Evolutionary conservation across 2,888 invertebrate species (phyloP).

Genomic region (Mesorhabditis spiculigera): DNA sequence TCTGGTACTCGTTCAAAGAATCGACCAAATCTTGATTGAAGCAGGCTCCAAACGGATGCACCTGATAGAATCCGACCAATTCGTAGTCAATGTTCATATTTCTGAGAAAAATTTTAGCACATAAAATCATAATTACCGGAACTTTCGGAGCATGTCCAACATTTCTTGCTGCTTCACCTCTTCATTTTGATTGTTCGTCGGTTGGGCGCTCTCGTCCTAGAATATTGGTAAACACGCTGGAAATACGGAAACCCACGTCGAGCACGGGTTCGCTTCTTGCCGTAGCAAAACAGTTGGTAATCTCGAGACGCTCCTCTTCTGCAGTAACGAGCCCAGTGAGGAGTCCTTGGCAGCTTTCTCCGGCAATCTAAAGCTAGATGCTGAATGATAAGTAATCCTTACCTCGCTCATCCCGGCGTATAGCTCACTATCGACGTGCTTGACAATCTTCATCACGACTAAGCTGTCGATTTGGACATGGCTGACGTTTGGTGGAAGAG

Average conservation of each 20-base stretch:
- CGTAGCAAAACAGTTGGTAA: slow-evolving; percentile 58
- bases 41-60: slow-evolving; percentile 88
- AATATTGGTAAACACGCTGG: background rate
- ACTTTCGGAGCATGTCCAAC: slow-evolving; percentile 55
- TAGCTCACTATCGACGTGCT: slow-evolving; percentile 57
- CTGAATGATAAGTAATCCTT: background rate
- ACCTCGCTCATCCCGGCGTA: slow-evolving; percentile 56
- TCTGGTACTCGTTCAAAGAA: slow-evolving; percentile 96
- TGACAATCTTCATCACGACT: slow-evolving; percentile 56
- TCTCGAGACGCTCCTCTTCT: slow-evolving; percentile 54
- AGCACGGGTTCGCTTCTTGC: slow-evolving; percentile 48
- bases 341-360: slow-evolving; percentile 56
- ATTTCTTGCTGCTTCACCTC: slow-evolving; percentile 52
- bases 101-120: slow-evolving; percentile 24
- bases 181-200: slow-evolving; percentile 35
- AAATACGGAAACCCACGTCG: slow-evolving; percentile 21
- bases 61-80: slow-evolving; percentile 92
- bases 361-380: slow-evolving; percentile 38
- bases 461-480: slow-evolving; percentile 51
- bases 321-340: slow-evolving; percentile 56
- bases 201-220: slow-evolving; percentile 17
- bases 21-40: slow-evolving; percentile 83
- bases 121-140: slow-evolving; percentile 30
- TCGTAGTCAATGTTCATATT: slow-evolving; percentile 59
- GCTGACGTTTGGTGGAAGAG: slow-evolving; percentile 36